phyloP scores from a whole-genome alignment of 2,888 invertebrate species.

The Acheta domesticus region DNA sequence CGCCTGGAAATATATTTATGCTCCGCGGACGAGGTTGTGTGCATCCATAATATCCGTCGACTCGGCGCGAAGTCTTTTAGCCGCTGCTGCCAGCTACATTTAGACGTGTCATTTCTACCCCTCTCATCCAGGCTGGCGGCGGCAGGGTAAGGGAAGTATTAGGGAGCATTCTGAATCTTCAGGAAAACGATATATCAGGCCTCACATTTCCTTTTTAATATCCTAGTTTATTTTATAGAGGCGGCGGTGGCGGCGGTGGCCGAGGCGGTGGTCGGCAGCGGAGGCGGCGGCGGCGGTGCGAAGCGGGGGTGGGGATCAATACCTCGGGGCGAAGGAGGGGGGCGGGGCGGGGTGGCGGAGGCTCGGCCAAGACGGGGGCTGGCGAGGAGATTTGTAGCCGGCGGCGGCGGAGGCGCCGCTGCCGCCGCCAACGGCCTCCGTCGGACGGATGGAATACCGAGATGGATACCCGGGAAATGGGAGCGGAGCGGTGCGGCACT shows the following conservation, averaged over 20 bases:
- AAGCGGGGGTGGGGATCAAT: neutral
- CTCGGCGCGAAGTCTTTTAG: slow-evolving; percentile 1
- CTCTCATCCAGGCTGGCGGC: neutral
- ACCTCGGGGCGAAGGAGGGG: neutral
- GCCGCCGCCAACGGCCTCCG: too few species aligned
- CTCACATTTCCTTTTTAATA: slow-evolving; percentile 10
- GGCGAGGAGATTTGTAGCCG: slow-evolving; percentile 18
- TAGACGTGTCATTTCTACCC: neutral
- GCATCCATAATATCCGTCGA: neutral
- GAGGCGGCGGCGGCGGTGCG: neutral
- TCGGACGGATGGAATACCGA: too few species aligned
- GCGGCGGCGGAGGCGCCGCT: neutral
- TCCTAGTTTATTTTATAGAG: slow-evolving; percentile 18
- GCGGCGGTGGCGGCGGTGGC: neutral
- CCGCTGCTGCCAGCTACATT: neutral
- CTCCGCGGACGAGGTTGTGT: neutral
- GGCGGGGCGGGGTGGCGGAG: neutral
- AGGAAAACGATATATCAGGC: slow-evolving; percentile 6
- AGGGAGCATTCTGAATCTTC: slow-evolving; percentile 18
- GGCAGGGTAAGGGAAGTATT: neutral
- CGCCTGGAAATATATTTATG: neutral
- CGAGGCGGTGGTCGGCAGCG: neutral
- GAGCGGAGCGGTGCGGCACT: too few species aligned
- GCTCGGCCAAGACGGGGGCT: neutral
- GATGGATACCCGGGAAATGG: too few species aligned